These are phyloP conservation scores for Microtus montanus DNA, from an alignment of 2,113 vertebrate genomes.

Conservation along the genomic window DNA sequence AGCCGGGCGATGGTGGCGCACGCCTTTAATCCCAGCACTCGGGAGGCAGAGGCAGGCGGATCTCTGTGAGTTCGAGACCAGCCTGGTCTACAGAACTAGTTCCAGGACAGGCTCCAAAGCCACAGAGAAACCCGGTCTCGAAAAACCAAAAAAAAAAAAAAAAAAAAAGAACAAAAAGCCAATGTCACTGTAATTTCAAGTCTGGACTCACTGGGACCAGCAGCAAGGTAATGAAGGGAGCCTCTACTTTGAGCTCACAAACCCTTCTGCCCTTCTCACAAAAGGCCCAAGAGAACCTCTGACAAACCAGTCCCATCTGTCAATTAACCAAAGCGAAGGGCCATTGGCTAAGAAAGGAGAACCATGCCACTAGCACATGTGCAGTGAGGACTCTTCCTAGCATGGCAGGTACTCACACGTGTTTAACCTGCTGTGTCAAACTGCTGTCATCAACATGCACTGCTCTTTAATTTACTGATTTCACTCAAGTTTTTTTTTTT, in stretches of 20 bases:
- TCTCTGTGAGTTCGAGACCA: too few relatives aligned
- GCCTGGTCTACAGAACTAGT: too few relatives aligned
- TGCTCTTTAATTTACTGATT: not conserved
- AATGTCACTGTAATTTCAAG: not conserved
- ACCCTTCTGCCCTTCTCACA: not conserved
- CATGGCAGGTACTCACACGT: not conserved
- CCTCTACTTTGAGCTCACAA: not conserved
- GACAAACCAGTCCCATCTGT: not conserved
- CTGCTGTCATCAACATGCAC: too few relatives aligned
- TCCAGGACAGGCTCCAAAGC: too few relatives aligned
- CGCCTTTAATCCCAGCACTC: too few relatives aligned
- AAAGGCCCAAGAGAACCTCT: not conserved
- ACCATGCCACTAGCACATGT: not conserved
- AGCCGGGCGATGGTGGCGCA: too few relatives aligned
- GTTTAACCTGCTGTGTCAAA: not conserved
- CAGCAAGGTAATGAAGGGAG: not conserved
- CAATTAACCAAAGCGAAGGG: not conserved
- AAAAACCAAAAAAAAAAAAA: too few relatives aligned
- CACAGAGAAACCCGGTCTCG: too few relatives aligned
- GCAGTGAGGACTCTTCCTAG: not conserved
- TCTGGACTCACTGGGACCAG: not conserved
- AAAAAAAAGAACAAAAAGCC: not conserved
- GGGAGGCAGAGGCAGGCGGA: too few relatives aligned
- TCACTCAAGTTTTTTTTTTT: not conserved
- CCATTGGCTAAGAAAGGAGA: not conserved